Base-by-base conservation (phyloP, 1,140 invertebrate species). In the Drosophila ananassae region DNA sequence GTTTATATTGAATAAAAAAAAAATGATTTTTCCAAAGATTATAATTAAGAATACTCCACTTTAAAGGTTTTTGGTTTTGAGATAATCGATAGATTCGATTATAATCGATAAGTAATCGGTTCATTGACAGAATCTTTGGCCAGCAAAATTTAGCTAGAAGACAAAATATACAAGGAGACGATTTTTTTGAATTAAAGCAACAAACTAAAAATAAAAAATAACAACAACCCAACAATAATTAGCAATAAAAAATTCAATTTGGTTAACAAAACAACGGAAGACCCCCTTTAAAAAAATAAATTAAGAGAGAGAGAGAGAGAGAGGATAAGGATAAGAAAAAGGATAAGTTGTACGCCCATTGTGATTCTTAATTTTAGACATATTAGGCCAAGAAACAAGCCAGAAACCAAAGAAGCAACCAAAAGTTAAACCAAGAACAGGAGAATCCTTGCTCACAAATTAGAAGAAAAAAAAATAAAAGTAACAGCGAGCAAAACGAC, bases 301-400 rank as follows among this genome's bases (percentile, higher is more conserved):
- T 2, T 3, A 3, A 37, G 34, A n/a, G 34, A 37, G 10, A 37
- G 34, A 37, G 34, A 50, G 50, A 63, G 5, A 48, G 28, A 54
- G 37, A 58, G 56, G 17, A 32, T n/a, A 63, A 59, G 48, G 17
- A 73, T 54, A 17, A 2, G 21, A 10, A 32, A 25, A 25, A 52
- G 41, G 78, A 63, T 63, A 73, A 73, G 58, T 81, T 80, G 74
- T 76, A 81, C 79, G 79, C 79, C 79, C 89, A 90, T 90, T 90
- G 89, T 90, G 89, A 90, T 90, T 90, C 90, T 91, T 90, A 90
- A 89, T 79, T 90, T 91, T 85, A 89, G 78, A 83, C 77, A 68
- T 28, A 28, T 77, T 81, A 68, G 71, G 73, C 63, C 58, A 75
- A 66, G 48, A 48, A 63, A 74, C n/a, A 21, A 46, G 21, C 13